Percentiles rank a stretch among this genome's conserved stretches.
Conservation (phyloP, 2,797 vertebrate species). For the Eremophila alpestris region DNA sequence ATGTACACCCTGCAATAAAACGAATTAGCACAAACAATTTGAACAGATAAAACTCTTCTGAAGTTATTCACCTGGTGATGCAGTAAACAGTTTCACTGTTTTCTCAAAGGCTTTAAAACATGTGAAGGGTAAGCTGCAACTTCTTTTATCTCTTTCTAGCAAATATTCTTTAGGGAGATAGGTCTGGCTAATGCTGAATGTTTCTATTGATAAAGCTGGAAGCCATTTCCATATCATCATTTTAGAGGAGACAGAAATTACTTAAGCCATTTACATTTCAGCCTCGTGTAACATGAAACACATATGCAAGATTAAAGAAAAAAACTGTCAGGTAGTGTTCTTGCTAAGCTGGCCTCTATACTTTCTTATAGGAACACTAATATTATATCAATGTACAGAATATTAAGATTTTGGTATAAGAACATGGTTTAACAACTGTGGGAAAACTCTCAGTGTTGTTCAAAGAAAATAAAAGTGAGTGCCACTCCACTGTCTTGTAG, state of each 20-base stretch:
- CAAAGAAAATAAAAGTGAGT: not conserved
- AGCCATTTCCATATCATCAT: not conserved
- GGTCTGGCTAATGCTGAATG: not conserved
- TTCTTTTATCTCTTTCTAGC: not conserved
- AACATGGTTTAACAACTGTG: not conserved
- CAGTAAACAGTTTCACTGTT: not conserved
- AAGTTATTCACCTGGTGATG: not conserved
- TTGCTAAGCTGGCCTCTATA: not conserved
- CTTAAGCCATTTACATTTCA: not conserved
- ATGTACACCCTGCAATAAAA: not conserved
- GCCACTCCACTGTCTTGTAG: not conserved
- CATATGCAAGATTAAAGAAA: not conserved
- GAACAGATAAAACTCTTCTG: not conserved
- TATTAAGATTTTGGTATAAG: not conserved
- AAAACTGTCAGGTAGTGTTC: not conserved
- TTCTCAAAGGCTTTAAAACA: not conserved
- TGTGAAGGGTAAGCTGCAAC: not conserved
- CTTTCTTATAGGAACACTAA: not conserved
- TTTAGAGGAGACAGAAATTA: not conserved
- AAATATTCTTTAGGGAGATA: not conserved
- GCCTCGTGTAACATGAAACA: accelerated
- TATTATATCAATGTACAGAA: not conserved
- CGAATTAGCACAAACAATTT: not conserved
- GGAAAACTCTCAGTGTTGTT: not conserved
- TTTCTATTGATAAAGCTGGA: not conserved